These are phyloP conservation scores for Iguana delicatissima DNA, from an alignment of 2,797 vertebrate species.

Conservation along the genomic window DNA sequence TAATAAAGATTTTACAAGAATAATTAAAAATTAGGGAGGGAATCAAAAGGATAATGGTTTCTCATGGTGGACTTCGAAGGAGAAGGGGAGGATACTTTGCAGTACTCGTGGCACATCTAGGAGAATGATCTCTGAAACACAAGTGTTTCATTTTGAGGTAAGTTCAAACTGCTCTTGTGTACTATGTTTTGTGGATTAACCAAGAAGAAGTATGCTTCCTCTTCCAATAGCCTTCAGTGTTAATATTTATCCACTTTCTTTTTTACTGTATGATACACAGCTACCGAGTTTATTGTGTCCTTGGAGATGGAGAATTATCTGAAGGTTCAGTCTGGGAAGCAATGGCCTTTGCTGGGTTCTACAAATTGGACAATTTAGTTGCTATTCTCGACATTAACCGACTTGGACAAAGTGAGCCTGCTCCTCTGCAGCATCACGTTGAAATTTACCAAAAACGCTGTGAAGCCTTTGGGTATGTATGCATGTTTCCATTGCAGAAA, in stretches of 20 bases:
- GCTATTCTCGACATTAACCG: constrained; percentile 97
- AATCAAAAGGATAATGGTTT: not conserved
- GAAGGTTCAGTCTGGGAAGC: constrained; percentile 98
- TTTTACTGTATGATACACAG: constrained; percentile 72
- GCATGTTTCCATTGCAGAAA: constrained; percentile 32
- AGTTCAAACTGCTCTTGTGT: not conserved
- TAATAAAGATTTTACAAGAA: not conserved
- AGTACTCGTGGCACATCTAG: not conserved
- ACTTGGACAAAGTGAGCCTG: constrained; percentile 92
- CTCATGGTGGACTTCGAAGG: too few relatives aligned
- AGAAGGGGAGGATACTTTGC: not conserved
- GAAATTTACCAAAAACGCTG: constrained; percentile 95
- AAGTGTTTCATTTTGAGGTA: too few relatives aligned
- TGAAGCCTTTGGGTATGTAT: constrained; percentile 93
- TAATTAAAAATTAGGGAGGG: not conserved
- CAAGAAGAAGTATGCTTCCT: not conserved
- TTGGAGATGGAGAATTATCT: constrained; percentile 95
- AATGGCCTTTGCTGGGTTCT: constrained; percentile 96
- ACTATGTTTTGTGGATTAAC: not conserved
- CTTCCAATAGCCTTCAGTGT: not conserved
- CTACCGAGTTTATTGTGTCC: constrained; percentile 92
- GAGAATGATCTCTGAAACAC: not conserved
- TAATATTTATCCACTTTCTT: not conserved
- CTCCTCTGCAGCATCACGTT: constrained; percentile 93
- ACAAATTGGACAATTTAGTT: constrained; percentile 95